Evolutionary conservation across 2,797 vertebrate genomes (phyloP), one percentile per base, ranked within the genome.

Genomic region (Rhinoraja longicauda): DNA sequence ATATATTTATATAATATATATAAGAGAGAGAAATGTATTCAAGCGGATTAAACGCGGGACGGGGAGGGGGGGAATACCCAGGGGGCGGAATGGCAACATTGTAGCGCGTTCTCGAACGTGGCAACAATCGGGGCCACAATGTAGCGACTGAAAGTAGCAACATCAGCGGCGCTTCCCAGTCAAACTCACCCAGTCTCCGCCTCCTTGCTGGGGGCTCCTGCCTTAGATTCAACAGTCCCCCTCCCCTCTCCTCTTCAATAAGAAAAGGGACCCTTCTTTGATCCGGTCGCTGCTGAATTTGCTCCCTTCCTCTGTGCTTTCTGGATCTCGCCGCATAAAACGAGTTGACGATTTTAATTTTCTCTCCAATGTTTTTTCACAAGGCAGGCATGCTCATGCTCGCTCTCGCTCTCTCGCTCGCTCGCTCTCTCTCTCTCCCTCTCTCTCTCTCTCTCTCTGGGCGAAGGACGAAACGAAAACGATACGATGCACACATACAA

Each of bases 381-480:
- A 4, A 53, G 45, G 45, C 45, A 53, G 53, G 45, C 45, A 53
- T 53, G 45, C 45, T 53, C 45, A 53, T 53, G 45, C 45, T 53
- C 45, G 5, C 45, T 53, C 45, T 53, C 4, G 53, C 45, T 53
- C 4, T 5, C 45, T 3, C 0, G 4, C 45, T 3, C 45, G 0
- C 45, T 53, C 45, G 0, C 45, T 53, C 4, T 53, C 45, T 5
- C 45, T 5, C 45, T 5, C 45, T 4, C 53, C 10, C 21, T 21
- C 70, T 4, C 70, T 26, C 17, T 73, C 70, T 10, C 53, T 57
- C 10, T 53, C 79, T n/a, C 29, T 19, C 59, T 67, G 84, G 32
- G 84, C 84, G 84, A 88, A 88, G 62, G 84, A 36, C 53, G 62
- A 67, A 86, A 64, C 45, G 79, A 82, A 82, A 82, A 82, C 82